Percentiles rank a stretch among this genome's conserved stretches.
Evolutionary conservation across 30 jellyfish, hydroid and myxozoan genomes (phyloP).

Genomic region (Turritopsis dohrnii): DNA sequence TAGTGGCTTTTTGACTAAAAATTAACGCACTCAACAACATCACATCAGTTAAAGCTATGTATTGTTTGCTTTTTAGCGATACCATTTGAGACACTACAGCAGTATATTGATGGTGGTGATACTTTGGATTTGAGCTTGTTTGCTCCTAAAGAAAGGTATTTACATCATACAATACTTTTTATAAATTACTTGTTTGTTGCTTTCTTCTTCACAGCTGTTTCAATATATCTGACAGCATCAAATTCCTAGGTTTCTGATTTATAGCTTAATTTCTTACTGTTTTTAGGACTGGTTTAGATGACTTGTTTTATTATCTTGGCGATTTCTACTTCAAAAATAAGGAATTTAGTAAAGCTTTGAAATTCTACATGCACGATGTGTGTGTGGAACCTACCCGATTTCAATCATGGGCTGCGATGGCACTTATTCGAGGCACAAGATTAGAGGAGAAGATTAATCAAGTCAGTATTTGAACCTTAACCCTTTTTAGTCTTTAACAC

Average conservation of each 20-base stretch:
- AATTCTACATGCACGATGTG: constrained; percentile 92
- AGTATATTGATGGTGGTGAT: constrained; percentile 60
- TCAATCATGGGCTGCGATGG: constrained; percentile 99
- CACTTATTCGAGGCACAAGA: constrained; percentile 85
- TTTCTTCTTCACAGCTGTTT: not conserved
- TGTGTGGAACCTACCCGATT: constrained; percentile 85
- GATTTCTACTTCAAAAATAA: constrained; percentile 89
- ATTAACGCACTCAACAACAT: too few relatives aligned
- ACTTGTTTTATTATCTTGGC: constrained; percentile 79
- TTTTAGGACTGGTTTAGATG: constrained; percentile 53
- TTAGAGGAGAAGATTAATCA: constrained; percentile 94
- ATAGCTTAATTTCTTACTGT: not conserved
- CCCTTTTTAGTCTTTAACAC: not conserved
- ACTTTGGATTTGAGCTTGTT: constrained; percentile 5
- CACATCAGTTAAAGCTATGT: too few relatives aligned
- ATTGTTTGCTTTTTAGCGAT: constrained; percentile 39
- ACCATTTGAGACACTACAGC: constrained; percentile 63
- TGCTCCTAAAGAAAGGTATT: not conserved
- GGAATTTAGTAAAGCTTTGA: constrained; percentile 89
- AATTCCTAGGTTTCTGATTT: not conserved
- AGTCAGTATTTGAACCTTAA: constrained; percentile 30
- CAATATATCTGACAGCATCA: not conserved
- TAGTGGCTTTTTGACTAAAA: too few relatives aligned
- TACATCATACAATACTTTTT: not conserved
- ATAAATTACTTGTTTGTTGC: too few relatives aligned